Evolutionary conservation across 2,797 vertebrate genomes (phyloP), one percentile per base, ranked within the genome.

Genomic region (Enteromius thamalakanensis): DNA sequence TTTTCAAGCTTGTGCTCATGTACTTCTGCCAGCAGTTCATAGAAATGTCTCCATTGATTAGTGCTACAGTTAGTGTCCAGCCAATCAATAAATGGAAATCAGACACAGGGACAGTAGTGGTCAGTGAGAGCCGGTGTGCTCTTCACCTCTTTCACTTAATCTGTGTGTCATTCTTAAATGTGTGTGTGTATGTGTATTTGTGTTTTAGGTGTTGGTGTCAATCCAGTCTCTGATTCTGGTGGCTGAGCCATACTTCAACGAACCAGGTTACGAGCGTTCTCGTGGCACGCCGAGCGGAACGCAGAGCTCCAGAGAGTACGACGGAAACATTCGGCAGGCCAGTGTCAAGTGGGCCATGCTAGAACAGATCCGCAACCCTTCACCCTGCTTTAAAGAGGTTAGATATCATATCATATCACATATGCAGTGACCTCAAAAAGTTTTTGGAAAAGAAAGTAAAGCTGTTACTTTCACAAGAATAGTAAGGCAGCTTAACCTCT

Each of bases 301-400:
- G 2, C 98, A 99, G 94, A 99, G 98, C 91, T 99, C 98, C 87
- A 94, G 98, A 45, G 98, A 99, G 84, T 99, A 99, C 0, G 98
- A 99, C 45, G 98, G 97, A 42, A 99, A 99, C 90, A 99, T 99
- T 87, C 94, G 98, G 19, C 98, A 99, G 92, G 98, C 98, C 81
- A 96, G 96, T 0, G 98, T 99, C 88, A 99, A 99, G 89, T 99
- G 98, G 98, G 98, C 97, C 86, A 99, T 99, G 98, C 93, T 99
- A 86, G 98, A 99, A 85, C 98, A 99, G 95, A 97, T 99, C 91
- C 93, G 98, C 89, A 99, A 97, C 87, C 96, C 98, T 21, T 98
- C 98, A 0, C 97, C 97, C 0, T 99, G 98, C 92, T 99, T 99
- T 94, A 99, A 98, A 93, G 98, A 99, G 96, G 98, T 99, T 91